Evolutionary conservation across 2,797 vertebrate species (phyloP), one percentile per base, ranked within the genome.

Genomic region (Sebastes matsubarae): DNA sequence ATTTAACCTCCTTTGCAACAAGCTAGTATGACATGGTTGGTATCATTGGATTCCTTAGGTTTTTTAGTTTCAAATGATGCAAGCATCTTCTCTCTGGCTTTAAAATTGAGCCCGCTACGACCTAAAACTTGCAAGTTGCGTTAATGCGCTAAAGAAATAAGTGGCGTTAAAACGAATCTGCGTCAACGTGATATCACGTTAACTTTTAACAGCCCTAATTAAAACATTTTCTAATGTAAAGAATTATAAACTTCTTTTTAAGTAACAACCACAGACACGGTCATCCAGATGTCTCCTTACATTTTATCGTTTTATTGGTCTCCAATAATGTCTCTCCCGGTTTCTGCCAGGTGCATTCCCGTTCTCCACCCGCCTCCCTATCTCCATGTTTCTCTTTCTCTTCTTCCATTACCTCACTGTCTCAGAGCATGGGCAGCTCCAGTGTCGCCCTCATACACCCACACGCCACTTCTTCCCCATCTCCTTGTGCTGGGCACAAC

Each of bases 381-480:
- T 84, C 66, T 63, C 46, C 52, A 36, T 42, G 68, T 67, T 79
- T 75, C 71, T 30, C 24, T 71, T 71, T 79, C 81, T 74, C 81
- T 77, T 80, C 81, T 85, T 87, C 92, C 87, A 92, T 92, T 87
- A 87, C 89, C 81, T 93, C 89, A 92, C 65, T 42, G 78, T 89
- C 82, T 81, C 74, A 80, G 80, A 84, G 87, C 70, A 57, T 20
- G 60, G 70, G 81, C 80, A 82, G 89, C 83, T 90, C 79, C 57
- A 54, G 27, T 88, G 81, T 72, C 80, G 10, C 80, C 16, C 50
- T 14, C 79, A 59, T 3, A 84, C 79, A 77, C 82, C 9, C 72
- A 52, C 77, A 36, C 69, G 12, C 71, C 42, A 3, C 70, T 61
- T 55, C 75, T 27, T 30, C 81, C 67, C 11, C 78, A 61, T 81